Evolutionary conservation across 2,113 vertebrate species (phyloP).

Genomic region (Jaculus jaculus): DNA sequence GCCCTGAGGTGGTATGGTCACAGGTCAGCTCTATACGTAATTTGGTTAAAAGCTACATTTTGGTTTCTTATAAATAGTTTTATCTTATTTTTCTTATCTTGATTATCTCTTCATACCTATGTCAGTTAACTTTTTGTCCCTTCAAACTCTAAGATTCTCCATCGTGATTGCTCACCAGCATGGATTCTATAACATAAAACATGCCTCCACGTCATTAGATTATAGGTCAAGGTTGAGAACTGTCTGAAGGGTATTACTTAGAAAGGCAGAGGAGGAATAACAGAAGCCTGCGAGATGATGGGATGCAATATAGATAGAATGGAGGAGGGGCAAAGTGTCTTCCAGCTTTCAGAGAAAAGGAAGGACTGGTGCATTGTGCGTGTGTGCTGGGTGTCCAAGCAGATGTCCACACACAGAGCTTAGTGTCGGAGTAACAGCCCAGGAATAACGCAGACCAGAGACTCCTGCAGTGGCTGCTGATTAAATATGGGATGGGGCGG

Average conservation of each 20-base stretch:
- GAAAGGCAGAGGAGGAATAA: too few species aligned
- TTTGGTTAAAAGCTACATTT: not conserved
- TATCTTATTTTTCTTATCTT: not conserved
- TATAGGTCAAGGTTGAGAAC: not conserved
- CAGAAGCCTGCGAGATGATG: not conserved
- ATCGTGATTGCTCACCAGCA: not conserved
- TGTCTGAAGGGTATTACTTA: not conserved
- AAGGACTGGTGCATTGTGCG: rapidly evolving
- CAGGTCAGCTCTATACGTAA: not conserved
- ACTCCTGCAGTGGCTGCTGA: not conserved
- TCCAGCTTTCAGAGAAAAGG: not conserved
- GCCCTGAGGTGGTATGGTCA: not conserved
- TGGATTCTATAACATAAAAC: not conserved
- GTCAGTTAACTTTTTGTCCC: not conserved
- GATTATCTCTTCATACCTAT: not conserved
- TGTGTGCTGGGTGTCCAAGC: not conserved
- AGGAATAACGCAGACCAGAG: not conserved
- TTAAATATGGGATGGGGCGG: not conserved
- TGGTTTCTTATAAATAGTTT: too few species aligned
- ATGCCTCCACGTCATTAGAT: not conserved
- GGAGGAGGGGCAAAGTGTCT: too few species aligned
- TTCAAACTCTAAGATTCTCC: not conserved
- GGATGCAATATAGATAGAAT: rapidly evolving
- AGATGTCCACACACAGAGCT: not conserved
- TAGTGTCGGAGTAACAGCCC: not conserved